Evolutionary conservation across 2,113 vertebrate genomes (phyloP).

Genomic region (Psophia crepitans): DNA sequence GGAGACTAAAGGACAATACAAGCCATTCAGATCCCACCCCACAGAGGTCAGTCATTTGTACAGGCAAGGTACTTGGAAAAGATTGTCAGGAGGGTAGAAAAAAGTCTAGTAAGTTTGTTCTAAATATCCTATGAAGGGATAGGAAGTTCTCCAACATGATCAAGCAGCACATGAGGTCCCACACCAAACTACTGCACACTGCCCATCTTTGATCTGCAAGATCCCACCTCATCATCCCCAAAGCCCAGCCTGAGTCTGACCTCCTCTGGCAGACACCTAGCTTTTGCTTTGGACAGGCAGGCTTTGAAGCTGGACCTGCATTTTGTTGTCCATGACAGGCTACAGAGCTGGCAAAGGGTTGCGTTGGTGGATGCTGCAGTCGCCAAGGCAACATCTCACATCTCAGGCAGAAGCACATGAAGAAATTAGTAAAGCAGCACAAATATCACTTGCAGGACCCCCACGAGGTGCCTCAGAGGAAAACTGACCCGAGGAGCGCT

Average conservation of each 20-base stretch:
- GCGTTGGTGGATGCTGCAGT: not conserved
- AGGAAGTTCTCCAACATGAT: not conserved
- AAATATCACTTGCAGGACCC: not conserved
- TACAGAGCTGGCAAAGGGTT: not conserved
- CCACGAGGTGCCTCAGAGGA: not conserved
- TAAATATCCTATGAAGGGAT: no score
- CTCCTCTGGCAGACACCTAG: not conserved
- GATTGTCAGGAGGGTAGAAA: rapidly evolving
- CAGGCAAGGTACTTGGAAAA: not conserved
- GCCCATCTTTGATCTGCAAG: not conserved
- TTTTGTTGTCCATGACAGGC: not conserved
- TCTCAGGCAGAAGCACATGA: not conserved
- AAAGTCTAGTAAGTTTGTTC: not conserved
- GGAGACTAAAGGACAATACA: not conserved
- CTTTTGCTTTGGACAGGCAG: not conserved
- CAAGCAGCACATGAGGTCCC: not conserved
- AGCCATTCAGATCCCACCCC: not conserved
- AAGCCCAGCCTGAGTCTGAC: not conserved
- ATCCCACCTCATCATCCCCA: not conserved
- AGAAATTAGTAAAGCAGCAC: not conserved
- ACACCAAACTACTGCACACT: not conserved
- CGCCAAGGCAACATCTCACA: not conserved
- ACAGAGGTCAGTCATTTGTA: not conserved
- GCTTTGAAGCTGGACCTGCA: not conserved
- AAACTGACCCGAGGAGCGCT: not conserved